Conservation (phyloP, 1,140 invertebrate species). For the Lepidotrigona ventralis region DNA sequence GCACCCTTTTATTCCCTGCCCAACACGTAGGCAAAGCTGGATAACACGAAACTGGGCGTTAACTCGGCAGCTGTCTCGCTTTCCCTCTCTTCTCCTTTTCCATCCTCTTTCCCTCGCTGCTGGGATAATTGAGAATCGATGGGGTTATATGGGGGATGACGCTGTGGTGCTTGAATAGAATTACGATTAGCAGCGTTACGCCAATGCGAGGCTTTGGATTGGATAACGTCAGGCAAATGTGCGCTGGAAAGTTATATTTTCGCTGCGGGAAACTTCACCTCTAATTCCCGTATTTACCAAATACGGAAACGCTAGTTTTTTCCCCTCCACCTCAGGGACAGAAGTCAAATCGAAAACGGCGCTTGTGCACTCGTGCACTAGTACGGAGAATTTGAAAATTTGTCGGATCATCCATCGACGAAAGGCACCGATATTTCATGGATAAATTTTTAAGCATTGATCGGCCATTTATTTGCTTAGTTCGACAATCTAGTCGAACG, state of each 20-base stretch:
- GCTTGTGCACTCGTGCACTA: background rate
- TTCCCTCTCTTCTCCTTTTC: background rate
- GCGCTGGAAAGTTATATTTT: conserved; percentile 8
- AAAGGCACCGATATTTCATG: no score
- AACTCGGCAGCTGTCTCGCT: conserved; percentile 20
- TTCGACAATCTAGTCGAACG: no score
- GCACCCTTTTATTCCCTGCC: background rate
- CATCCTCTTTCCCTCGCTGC: background rate
- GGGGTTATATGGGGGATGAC: conserved; percentile 60
- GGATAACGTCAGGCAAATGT: conserved; percentile 45
- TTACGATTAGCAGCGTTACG: conserved; percentile 66
- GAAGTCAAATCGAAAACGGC: background rate
- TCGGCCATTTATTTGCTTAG: no score
- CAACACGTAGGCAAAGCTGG: conserved; percentile 12
- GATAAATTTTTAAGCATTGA: background rate
- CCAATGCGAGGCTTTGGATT: conserved; percentile 34
- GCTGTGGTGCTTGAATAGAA: conserved; percentile 64
- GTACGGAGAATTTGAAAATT: background rate
- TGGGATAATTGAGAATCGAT: conserved; percentile 73
- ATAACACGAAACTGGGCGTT: conserved; percentile 42
- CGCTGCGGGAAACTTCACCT: background rate
- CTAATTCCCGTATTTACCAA: background rate
- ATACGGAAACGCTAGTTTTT: background rate
- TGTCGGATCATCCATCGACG: no score
- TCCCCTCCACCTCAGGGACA: background rate